Evolutionary conservation across 2,888 invertebrate species (phyloP), one percentile per base, ranked within the genome.

Genomic region (Drosophila prolongata): DNA sequence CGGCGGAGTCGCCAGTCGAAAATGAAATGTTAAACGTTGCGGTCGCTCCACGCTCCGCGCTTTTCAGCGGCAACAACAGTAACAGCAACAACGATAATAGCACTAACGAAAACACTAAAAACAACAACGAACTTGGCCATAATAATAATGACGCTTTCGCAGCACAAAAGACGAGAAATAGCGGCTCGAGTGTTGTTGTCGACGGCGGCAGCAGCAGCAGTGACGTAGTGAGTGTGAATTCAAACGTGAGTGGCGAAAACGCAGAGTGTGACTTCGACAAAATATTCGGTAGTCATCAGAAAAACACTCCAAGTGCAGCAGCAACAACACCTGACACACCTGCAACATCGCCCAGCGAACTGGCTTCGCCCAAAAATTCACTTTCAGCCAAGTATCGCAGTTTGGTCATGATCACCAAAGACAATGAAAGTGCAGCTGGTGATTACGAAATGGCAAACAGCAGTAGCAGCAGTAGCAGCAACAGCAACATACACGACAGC

Each of bases 371-470:
- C 58, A 91, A 87, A 65, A 87, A 86, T 76, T 91, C 91, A 67
- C 86, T 91, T 77, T 91, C 94, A 91, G 94, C 95, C 93, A 95
- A 96, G 92, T 97, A 96, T 92, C 96, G 96, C 90, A 97, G 97
- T 94, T 95, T 97, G 94, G 96, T 97, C 93, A 96, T 97, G 96
- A 97, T 97, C 93, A 97, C 96, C 90, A 96, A 96, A 93, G 95
- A 96, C 92, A 90, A 78, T 69, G 77, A 80, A 73, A 83, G 77
- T 74, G 79, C 81, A 78, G 77, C 69, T 47, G 69, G 54, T 56
- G 86, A 78, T 81, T 85, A 83, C 78, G 86, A 89, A 74, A 85
- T 76, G 76, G 38, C 76, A 75, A 27, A 68, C 59, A 72, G 53
- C 66, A 74, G 68, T 71, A 70, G 53, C 19, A 65, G 40, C 66